phyloP scores from a whole-genome alignment of 2,888 invertebrate species.

The Parnassius smintheus region DNA sequence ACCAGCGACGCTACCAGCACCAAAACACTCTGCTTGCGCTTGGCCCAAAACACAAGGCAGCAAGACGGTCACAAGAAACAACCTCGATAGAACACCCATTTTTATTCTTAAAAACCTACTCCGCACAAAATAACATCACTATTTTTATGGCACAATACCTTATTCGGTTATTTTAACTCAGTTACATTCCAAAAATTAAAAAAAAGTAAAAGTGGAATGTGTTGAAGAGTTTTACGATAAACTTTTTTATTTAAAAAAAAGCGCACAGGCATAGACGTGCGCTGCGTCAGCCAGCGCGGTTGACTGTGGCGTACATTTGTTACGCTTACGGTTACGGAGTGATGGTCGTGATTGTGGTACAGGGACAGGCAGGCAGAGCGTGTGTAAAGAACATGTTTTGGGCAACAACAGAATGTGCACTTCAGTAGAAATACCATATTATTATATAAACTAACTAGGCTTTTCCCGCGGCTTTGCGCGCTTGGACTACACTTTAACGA shows the following conservation, averaged over 20 bases:
- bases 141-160: conserved; percentile 70
- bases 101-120: conserved; percentile 38
- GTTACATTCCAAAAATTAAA: conserved; percentile 68
- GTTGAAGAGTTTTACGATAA: conserved; percentile 45
- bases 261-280: conserved; percentile 49
- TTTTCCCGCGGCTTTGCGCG: no score
- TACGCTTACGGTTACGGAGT: conserved; percentile 27
- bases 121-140: conserved; percentile 58
- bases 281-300: conserved; percentile 67
- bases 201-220: conserved; percentile 51
- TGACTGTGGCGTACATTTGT: conserved; percentile 49
- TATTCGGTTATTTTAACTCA: conserved; percentile 36
- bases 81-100: conserved; percentile 70
- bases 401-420: conserved; percentile 45
- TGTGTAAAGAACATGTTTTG: conserved; percentile 69
- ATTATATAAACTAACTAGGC: neutral
- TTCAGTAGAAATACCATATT: conserved; percentile 28
- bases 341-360: conserved; percentile 56
- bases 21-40: conserved; percentile 80
- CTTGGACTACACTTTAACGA: no score
- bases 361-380: conserved; percentile 61
- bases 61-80: conserved; percentile 69
- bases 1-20: conserved; percentile 85
- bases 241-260: conserved; percentile 36
- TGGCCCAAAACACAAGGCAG: conserved; percentile 72